Conservation (phyloP, 2,113 vertebrate species). For the Chamaetylas fuelleborni region DNA sequence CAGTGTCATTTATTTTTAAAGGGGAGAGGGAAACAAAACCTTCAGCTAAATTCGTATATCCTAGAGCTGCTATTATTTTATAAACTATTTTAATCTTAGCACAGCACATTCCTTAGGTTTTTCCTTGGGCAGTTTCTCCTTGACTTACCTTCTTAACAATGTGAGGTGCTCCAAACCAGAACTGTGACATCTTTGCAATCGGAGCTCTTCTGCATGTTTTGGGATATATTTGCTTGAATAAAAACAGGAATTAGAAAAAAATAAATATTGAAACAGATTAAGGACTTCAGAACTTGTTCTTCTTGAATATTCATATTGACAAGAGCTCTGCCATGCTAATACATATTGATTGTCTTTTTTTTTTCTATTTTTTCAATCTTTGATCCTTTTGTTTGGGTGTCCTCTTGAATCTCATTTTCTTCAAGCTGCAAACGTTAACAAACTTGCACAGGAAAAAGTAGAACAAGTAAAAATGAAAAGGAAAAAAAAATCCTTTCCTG, state of each 20-base stretch:
- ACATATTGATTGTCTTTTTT: rapidly evolving
- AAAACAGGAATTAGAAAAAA: background rate
- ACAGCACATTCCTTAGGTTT: background rate
- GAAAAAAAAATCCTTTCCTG: background rate
- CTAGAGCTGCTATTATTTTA: background rate
- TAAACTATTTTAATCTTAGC: background rate
- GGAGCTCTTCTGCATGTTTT: background rate
- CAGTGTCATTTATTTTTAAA: background rate
- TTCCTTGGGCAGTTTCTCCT: background rate
- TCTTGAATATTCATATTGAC: background rate
- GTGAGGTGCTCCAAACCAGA: background rate
- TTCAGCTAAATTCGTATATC: background rate
- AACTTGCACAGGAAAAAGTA: background rate
- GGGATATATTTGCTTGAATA: background rate
- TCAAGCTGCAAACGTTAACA: background rate
- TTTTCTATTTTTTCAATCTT: background rate
- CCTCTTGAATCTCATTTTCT: background rate
- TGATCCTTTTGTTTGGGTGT: background rate
- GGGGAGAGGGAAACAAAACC: background rate
- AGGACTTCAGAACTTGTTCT: background rate
- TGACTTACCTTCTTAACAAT: background rate
- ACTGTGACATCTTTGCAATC: background rate
- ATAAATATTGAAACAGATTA: conserved; percentile 1
- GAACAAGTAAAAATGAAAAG: background rate
- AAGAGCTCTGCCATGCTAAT: background rate